These are phyloP conservation scores for Caenorhabditis sulstoni DNA, from an alignment of 2,888 invertebrate genomes.

Conservation along the genomic window DNA sequence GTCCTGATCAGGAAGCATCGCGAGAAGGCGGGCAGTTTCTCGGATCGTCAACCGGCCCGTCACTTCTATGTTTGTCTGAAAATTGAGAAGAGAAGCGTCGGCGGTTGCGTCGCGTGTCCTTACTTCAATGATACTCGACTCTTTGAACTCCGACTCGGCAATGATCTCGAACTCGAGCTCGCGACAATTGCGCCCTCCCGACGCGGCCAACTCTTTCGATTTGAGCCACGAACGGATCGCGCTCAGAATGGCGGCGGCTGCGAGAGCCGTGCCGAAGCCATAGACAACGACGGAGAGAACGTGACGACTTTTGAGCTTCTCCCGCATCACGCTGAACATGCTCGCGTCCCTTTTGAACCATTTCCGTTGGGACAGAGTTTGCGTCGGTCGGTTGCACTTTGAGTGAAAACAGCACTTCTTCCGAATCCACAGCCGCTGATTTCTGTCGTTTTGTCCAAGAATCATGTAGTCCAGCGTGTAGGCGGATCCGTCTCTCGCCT, in stretches of 20 bases:
- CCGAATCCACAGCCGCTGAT: constrained; percentile 27
- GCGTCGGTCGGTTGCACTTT: constrained; percentile 11
- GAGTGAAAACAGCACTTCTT: constrained; percentile 36
- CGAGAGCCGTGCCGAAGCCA: neutral
- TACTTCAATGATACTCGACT: constrained; percentile 35
- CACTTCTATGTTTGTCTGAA: constrained; percentile 33
- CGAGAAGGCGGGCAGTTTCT: constrained; percentile 23
- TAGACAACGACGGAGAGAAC: neutral
- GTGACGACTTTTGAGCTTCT: neutral
- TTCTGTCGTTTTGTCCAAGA: constrained; percentile 10
- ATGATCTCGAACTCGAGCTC: constrained; percentile 27
- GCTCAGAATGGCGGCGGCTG: neutral
- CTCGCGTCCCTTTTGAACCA: constrained; percentile 28
- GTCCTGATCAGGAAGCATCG: constrained; percentile 34
- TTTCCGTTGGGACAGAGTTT: neutral
- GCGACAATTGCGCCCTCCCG: neutral
- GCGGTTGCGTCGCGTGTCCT: neutral
- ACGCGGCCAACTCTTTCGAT: constrained; percentile 14
- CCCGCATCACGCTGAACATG: constrained; percentile 13
- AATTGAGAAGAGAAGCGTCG: neutral
- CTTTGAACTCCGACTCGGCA: constrained; percentile 10
- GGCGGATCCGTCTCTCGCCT: neutral
- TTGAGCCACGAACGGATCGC: constrained; percentile 20
- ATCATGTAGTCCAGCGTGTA: constrained; percentile 35
- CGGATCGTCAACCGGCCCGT: constrained; percentile 41